Conservation (phyloP, 2,797 vertebrate species). For the Enteromius thamalakanensis region DNA sequence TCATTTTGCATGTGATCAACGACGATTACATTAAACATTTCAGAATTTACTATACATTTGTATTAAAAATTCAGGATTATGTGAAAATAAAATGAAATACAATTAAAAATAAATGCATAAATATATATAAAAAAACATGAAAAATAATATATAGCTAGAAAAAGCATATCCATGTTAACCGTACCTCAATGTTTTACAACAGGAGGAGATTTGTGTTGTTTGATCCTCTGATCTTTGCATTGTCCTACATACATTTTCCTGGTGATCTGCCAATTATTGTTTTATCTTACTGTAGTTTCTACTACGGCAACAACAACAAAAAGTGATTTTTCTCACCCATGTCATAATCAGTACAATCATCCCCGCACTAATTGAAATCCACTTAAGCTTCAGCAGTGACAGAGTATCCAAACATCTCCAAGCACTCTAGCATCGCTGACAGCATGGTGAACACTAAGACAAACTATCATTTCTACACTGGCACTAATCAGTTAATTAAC, state of each 20-base stretch:
- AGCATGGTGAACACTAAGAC: constrained; percentile 39
- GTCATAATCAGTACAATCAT: constrained; percentile 7
- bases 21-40: background rate
- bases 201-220: background rate
- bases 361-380: constrained; percentile 35
- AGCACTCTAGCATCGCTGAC: constrained; percentile 48
- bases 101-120: background rate
- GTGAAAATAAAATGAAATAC: background rate
- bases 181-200: no score
- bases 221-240: background rate
- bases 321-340: background rate
- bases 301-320: background rate
- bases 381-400: constrained; percentile 7
- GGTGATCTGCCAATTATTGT: background rate
- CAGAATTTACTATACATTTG: background rate
- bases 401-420: constrained; percentile 38
- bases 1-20: background rate
- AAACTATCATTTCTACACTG: constrained; percentile 64
- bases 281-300: background rate
- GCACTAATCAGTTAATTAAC: constrained; percentile 71
- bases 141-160: background rate
- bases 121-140: background rate
- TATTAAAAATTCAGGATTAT: background rate
- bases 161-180: background rate
- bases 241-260: background rate